Evolutionary conservation across 2,113 vertebrate genomes (phyloP).

Genomic region (Nycticebus coucang): DNA sequence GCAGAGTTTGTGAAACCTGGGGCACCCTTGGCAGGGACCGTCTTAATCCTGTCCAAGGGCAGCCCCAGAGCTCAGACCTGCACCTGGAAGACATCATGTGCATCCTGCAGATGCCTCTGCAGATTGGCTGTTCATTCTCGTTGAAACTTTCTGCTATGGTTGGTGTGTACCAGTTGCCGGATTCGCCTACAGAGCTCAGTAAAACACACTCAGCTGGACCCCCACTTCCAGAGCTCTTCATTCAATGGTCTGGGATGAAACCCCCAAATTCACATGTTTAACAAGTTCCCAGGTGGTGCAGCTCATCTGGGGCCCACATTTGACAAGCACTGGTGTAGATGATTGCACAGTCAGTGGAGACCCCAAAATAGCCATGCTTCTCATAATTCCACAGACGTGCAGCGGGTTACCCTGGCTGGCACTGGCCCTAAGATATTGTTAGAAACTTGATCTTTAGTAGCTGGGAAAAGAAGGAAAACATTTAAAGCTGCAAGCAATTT

Average conservation of each 20-base stretch:
- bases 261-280: background rate
- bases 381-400: slow-evolving; percentile 54
- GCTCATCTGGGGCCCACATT: background rate
- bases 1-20: background rate
- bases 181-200: background rate
- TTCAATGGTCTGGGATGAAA: background rate
- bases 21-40: too few relatives aligned
- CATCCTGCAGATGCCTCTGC: background rate
- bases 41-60: background rate
- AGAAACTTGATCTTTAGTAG: slow-evolving; percentile 81
- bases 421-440: slow-evolving; percentile 75
- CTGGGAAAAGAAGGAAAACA: slow-evolving; percentile 72
- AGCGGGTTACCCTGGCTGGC: slow-evolving; percentile 62
- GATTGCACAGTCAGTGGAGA: background rate
- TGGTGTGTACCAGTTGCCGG: background rate
- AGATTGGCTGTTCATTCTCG: background rate
- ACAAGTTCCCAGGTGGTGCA: slow-evolving; percentile 9
- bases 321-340: background rate
- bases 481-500: slow-evolving; percentile 73
- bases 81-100: background rate
- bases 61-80: background rate
- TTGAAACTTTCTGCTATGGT: background rate
- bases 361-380: slow-evolving; percentile 44
- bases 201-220: background rate
- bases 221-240: background rate